phyloP scores from a whole-genome alignment of 2,797 vertebrate species.

The Kryptolebias ocellatus region DNA sequence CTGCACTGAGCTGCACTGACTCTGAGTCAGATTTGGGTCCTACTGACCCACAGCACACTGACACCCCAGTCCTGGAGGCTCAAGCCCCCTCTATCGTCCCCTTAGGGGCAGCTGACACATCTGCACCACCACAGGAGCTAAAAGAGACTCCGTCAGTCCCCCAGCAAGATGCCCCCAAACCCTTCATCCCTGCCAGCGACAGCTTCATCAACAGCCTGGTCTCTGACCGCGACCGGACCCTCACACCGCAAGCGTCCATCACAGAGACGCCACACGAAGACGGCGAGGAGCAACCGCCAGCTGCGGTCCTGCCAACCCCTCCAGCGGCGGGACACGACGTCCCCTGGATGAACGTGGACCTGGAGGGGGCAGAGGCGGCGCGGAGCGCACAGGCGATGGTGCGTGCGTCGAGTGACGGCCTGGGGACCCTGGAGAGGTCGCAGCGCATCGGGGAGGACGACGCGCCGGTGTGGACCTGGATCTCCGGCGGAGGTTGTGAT shows the following conservation, averaged over 20 bases:
- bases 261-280: conserved; percentile 55
- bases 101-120: conserved; percentile 40
- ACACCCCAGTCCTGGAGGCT: conserved; percentile 56
- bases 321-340: conserved; percentile 52
- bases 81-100: conserved; percentile 64
- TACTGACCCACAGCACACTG: conserved; percentile 22
- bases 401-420: background rate
- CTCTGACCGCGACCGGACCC: conserved; percentile 71
- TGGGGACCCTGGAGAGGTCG: conserved; percentile 82
- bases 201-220: conserved; percentile 85
- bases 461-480: conserved; percentile 90
- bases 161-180: conserved; percentile 45
- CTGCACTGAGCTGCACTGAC: conserved; percentile 83
- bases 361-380: conserved; percentile 84
- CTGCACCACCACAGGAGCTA: conserved; percentile 19
- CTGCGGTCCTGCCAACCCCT: conserved; percentile 56
- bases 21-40: conserved; percentile 79
- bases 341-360: conserved; percentile 93
- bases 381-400: conserved; percentile 57
- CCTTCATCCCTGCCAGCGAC: conserved; percentile 79
- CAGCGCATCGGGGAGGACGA: conserved; percentile 81
- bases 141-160: conserved; percentile 19
- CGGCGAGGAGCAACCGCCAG: conserved; percentile 21
- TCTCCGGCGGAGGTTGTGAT: conserved; percentile 89
- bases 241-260: conserved; percentile 35